Conservation (phyloP, 1,140 invertebrate genomes). For the Drosophila lacertosa region DNA sequence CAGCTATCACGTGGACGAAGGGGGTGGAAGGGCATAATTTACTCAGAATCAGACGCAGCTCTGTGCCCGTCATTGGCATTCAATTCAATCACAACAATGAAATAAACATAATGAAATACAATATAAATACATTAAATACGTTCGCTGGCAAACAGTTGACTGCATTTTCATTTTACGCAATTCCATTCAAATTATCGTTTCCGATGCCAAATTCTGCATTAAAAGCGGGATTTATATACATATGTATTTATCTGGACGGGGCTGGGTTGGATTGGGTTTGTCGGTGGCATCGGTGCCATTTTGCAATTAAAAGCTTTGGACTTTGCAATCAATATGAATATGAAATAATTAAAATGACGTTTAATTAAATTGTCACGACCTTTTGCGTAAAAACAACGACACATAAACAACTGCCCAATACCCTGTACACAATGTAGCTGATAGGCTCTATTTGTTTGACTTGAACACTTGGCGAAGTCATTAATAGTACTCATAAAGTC, state of each 20-base stretch:
- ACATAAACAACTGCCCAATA: conserved; percentile 6
- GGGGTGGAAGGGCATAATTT: no score
- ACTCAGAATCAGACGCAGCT: conserved; percentile 18
- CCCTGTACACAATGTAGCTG: not conserved
- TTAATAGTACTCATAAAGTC: no score
- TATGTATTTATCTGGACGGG: not conserved
- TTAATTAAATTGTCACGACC: conserved; percentile 80
- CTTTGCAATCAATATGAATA: conserved; percentile 65
- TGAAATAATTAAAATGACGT: conserved; percentile 77
- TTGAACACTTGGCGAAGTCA: no score
- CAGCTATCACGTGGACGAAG: conserved; percentile 17
- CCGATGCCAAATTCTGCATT: conserved; percentile 13
- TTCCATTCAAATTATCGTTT: conserved; percentile 60
- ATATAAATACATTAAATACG: conserved; percentile 80
- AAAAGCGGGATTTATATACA: not conserved
- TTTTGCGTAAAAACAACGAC: conserved; percentile 50
- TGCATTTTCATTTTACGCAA: conserved; percentile 21
- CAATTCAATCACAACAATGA: conserved; percentile 78
- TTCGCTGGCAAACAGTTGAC: conserved; percentile 43
- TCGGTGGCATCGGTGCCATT: conserved; percentile 29
- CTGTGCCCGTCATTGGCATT: conserved; percentile 61
- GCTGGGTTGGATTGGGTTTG: not conserved
- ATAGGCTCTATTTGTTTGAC: no score
- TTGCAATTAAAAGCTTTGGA: conserved; percentile 77
- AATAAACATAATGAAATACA: conserved; percentile 79